Base-by-base conservation (phyloP, 1,140 invertebrate species). In the Conus ventricosus region DNA sequence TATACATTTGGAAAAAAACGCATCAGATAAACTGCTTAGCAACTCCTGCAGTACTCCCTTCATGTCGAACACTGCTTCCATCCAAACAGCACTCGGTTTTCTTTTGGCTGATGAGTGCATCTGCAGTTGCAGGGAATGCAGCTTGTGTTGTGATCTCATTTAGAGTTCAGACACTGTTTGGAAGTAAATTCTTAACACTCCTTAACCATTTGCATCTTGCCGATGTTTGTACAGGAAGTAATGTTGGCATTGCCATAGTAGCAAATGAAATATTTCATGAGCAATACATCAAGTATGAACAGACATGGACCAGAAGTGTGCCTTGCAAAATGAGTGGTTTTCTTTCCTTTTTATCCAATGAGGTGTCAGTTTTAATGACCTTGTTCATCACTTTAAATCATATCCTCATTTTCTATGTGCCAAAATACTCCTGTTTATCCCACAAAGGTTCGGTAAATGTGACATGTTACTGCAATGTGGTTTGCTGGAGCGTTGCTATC, bases 131-230 rank as follows among this genome's bases (percentile, higher is more conserved):
- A 5, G 92, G 92, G 7, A 92, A 92, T 87, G 23, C 88, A n/a
- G 27, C 80, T 11, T 25, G 91, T 63, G 88, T 93, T 15, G 25
- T 90, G 17, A 88, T 86, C 57, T 55, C 91, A n/a, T 20, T 60
- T 60, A 60, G 8, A 8, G 15, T 60, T 15, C 1, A 60, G 57
- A 2, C 8, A 60, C 15, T 60, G 15, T 60, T 60, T 60, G 57
- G 8, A 60, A 60, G 57, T 8, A 60, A 8, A 15, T 60, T 60
- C 15, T 4, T 60, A 15, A 60, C 15, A 92, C 11, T 27, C 92
- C 15, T 93, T 93, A 92, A 92, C 93, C 15, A 78, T 94, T 1
- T 94, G 93, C 78, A 54, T 94, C 55, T 84, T 91, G 17, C 91
- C 93, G 17, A 93, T 94, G 39, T 39, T 1, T 39, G 39, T 39